Base-by-base conservation (phyloP, 2,113 vertebrate species). In the Pachypanchax playfairii region DNA sequence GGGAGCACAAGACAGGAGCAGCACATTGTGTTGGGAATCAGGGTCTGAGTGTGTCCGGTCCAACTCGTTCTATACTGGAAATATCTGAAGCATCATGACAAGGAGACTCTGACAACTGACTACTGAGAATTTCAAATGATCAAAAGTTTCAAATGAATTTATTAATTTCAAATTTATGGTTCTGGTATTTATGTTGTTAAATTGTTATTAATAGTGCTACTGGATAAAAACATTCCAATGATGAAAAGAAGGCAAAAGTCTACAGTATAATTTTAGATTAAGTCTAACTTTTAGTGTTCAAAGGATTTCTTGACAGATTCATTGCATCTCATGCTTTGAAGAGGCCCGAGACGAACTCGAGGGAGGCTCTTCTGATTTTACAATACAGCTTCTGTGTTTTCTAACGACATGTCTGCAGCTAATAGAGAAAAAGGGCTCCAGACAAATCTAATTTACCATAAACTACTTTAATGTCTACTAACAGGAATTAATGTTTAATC, bases 371-470 rank as follows among this genome's bases (percentile, higher is more conserved):
- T 21, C 28, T 17, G 46, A 6, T 60, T 36, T 41, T 6, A 61
- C 51, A 69, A 57, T 50, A 22, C 41, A 18, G 43, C 38, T 35
- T 51, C 54, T 64, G 50, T 71, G 58, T 60, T 44, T 42, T 52
- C 28, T 20, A 18, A 25, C 48, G 6, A 24, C 52, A 62, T 25
- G 48, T 51, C 59, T 29, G 44, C 24, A 15, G 61, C 36, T 62
- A 72, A 69, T 73, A 48, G 0, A 52, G 54, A 54, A 60, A 67
- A 55, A 48, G 1, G 10, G 42, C 42, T 47, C 15, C n/a, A 6
- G 68, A 44, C 46, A 62, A 79, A 70, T 73, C 60, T 59, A 70
- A 79, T 76, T 79, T 51, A 70, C 48, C 35, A 35, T 60, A 77
- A 83, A 65, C 73, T 73, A 66, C 76, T 73, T 74, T 73, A 47